Percentiles rank a stretch among this genome's conserved stretches.
Conservation (phyloP, 2,797 vertebrate genomes). For the Eidolon dupreanum region DNA sequence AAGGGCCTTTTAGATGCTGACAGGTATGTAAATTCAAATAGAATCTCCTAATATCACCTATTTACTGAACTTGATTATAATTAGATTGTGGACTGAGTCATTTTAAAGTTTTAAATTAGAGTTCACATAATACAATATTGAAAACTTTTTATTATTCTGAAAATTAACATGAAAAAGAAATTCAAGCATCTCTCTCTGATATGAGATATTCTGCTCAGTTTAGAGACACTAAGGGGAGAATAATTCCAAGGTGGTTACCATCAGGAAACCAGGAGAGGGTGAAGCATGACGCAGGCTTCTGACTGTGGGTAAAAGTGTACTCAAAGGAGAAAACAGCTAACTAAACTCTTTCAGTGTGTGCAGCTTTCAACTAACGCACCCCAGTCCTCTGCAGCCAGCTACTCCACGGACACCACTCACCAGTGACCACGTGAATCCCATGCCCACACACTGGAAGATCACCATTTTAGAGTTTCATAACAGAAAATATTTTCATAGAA, state of each 20-base stretch:
- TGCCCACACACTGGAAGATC: constrained; percentile 35
- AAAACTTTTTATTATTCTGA: constrained; percentile 73
- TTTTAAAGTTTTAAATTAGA: constrained; percentile 69
- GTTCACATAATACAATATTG: constrained; percentile 67
- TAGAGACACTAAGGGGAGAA: constrained; percentile 15
- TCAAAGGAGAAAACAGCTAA: neutral
- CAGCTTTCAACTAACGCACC: neutral
- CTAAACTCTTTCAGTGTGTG: accelerated
- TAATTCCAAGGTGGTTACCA: constrained; percentile 4
- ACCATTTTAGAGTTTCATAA: neutral
- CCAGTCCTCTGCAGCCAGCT: neutral
- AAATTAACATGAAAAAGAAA: constrained; percentile 72
- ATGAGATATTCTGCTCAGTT: neutral
- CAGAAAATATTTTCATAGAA: constrained; percentile 57
- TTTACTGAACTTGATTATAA: constrained; percentile 78
- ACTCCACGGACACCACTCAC: neutral
- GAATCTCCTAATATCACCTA: neutral
- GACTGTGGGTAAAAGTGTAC: neutral
- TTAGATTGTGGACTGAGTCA: constrained; percentile 75
- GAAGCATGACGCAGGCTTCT: neutral
- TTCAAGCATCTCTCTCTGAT: constrained; percentile 26
- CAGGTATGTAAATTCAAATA: neutral
- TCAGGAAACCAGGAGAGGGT: constrained; percentile 6
- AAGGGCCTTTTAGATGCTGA: neutral
- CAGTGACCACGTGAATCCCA: neutral